Base-by-base conservation (phyloP, 1,140 invertebrate genomes). In the Probaryconus sp. region DNA sequence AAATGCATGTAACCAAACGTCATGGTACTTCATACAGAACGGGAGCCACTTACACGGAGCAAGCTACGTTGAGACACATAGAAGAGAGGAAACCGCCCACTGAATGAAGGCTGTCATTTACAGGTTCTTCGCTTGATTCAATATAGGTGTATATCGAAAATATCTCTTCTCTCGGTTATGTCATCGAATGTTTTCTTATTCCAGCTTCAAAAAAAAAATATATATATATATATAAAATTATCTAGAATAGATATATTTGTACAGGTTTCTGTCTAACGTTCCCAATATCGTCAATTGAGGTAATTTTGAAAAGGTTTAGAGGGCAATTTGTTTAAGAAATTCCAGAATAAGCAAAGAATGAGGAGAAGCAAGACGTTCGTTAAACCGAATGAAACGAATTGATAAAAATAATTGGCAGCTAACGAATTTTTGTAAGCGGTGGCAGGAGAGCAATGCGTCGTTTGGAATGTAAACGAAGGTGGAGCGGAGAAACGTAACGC, bases 401-500 rank as follows among this genome's bases (percentile, higher is more conserved):
- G 30, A 47, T 30, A 40, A 60, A 45, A 58, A 10, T 13, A 38
- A 43, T 53, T 16, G 43, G 55, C 31, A 28, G 24, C 48, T 17
- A 50, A 28, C 24, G 51, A n/a, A 53, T 53, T 79, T 76, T 71
- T 63, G 50, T 79, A 77, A 81, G 72, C 80, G 78, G 56, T 65
- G 60, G 61, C 37, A 64, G 40, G 50, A 20, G 24, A 31, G 10
- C 21, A 77, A 77, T 56, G 78, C 68, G 75, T 74, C 70, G 63
- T n/a, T 42, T 50, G 67, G 64, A 67, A 64, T 63, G 68, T 75
- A 64, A 76, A 65, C 58, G 63, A 75, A 71, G 58, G 61, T 74
- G 58, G 58, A 55, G 48, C 64, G 67, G 71, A 60, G 60, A 77
- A 79, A 48, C 76, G 83, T 85, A 87, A 87, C 81, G 64, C 60